Percentiles rank a stretch among this genome's conserved stretches.
Evolutionary conservation across 2,113 vertebrate species (phyloP).

Genomic region (Anseranas semipalmata): DNA sequence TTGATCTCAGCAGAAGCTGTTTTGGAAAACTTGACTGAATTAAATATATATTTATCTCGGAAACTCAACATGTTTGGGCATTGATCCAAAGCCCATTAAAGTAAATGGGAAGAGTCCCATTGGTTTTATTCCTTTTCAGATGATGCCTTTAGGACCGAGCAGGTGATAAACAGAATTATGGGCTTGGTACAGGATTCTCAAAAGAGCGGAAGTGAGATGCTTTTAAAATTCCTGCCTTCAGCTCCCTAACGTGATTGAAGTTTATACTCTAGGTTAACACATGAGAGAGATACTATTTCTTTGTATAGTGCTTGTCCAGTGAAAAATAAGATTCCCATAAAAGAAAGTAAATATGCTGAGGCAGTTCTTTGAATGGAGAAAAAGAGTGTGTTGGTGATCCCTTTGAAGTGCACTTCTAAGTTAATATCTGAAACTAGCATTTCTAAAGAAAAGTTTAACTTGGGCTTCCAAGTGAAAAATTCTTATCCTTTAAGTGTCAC

Average conservation of each 20-base stretch:
- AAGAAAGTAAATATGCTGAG: slow-evolving; percentile 18
- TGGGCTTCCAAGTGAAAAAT: not conserved
- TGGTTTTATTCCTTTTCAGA: slow-evolving; percentile 26
- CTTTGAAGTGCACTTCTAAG: not conserved
- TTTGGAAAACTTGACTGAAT: not conserved
- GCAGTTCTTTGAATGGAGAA: not conserved
- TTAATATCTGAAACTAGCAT: not conserved
- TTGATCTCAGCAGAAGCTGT: slow-evolving; percentile 15
- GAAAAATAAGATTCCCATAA: slow-evolving; percentile 1
- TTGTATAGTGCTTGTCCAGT: not conserved
- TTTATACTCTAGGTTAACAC: not conserved
- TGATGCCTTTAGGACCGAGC: not conserved
- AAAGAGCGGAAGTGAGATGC: not conserved
- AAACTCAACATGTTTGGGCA: not conserved
- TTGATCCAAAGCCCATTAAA: slow-evolving; percentile 4
- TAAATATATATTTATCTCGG: slow-evolving; percentile 14
- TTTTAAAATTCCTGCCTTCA: slow-evolving; percentile 25
- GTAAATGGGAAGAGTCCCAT: not conserved
- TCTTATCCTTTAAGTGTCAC: not conserved
- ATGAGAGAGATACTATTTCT: not conserved
- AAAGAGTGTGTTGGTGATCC: not conserved
- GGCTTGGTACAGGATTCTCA: not conserved
- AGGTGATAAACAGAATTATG: slow-evolving; percentile 22
- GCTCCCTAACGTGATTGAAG: not conserved
- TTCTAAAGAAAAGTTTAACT: slow-evolving; percentile 2